Evolutionary conservation across 2,797 vertebrate genomes (phyloP).

Genomic region (Sciurus vulgaris): DNA sequence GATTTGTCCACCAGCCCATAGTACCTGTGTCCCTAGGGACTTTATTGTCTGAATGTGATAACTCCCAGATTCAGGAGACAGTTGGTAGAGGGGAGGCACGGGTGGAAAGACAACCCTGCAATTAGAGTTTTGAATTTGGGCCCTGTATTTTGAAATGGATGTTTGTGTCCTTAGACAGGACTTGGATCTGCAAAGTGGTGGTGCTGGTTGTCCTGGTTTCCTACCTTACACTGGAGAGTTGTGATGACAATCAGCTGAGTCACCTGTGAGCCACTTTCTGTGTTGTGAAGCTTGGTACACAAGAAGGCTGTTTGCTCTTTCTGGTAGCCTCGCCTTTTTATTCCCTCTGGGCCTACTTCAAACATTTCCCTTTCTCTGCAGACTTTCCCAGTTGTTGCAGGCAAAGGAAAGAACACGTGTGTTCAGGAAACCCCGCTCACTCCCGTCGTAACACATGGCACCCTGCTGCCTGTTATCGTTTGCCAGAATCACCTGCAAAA

Average conservation of each 20-base stretch:
- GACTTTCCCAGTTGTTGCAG: not conserved
- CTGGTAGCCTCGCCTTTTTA: not conserved
- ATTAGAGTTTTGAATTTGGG: not conserved
- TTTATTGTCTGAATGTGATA: not conserved
- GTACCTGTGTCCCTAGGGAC: not conserved
- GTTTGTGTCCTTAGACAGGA: not conserved
- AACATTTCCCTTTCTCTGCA: not conserved
- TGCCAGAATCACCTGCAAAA: not conserved
- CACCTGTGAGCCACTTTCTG: not conserved
- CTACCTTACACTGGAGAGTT: no score
- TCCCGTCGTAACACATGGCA: accelerated
- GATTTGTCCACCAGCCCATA: not conserved
- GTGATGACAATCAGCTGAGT: not conserved
- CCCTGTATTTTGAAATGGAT: not conserved
- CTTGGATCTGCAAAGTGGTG: not conserved
- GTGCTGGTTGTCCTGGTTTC: accelerated
- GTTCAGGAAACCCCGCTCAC: not conserved
- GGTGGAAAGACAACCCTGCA: not conserved
- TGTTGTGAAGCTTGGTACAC: not conserved
- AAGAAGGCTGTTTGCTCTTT: not conserved
- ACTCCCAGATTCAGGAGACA: not conserved
- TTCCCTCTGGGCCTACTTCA: not conserved
- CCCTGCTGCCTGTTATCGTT: not conserved
- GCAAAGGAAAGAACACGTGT: not conserved
- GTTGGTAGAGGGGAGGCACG: not conserved